These are phyloP conservation scores for Cantharis flavilabris DNA, from an alignment of 2,888 invertebrate genomes.

Conservation along the genomic window DNA sequence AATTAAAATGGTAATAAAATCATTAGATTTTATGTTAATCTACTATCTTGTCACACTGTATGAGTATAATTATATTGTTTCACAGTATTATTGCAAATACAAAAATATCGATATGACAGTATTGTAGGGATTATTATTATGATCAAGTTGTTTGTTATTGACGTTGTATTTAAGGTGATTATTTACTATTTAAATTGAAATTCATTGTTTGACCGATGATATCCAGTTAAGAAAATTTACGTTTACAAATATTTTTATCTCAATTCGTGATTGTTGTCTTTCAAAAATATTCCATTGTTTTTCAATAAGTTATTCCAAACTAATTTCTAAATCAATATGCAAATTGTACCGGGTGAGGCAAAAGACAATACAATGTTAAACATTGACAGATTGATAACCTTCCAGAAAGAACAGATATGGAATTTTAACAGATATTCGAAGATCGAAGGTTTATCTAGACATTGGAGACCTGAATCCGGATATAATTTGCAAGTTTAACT, in stretches of 20 bases:
- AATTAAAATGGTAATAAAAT: too few species aligned
- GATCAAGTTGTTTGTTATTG: neutral
- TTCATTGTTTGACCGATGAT: neutral
- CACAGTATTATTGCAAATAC: neutral
- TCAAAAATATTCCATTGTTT: neutral
- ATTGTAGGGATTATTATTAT: neutral
- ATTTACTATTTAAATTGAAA: neutral
- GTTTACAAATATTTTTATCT: neutral
- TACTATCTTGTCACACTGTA: neutral
- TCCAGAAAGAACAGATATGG: neutral
- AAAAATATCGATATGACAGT: neutral
- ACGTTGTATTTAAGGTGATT: neutral
- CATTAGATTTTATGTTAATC: too few species aligned
- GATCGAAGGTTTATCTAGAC: neutral
- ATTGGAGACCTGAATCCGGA: neutral
- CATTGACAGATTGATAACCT: neutral
- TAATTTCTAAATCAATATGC: neutral
- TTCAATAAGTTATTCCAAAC: neutral
- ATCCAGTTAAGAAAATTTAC: neutral
- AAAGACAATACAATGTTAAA: neutral
- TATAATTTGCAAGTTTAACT: neutral
- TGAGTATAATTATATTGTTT: too few species aligned
- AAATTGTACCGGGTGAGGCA: neutral
- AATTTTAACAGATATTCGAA: neutral
- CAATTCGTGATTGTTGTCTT: neutral